These are phyloP conservation scores for Nephrotoma flavescens DNA, from an alignment of 2,888 invertebrate genomes.

Conservation along the genomic window DNA sequence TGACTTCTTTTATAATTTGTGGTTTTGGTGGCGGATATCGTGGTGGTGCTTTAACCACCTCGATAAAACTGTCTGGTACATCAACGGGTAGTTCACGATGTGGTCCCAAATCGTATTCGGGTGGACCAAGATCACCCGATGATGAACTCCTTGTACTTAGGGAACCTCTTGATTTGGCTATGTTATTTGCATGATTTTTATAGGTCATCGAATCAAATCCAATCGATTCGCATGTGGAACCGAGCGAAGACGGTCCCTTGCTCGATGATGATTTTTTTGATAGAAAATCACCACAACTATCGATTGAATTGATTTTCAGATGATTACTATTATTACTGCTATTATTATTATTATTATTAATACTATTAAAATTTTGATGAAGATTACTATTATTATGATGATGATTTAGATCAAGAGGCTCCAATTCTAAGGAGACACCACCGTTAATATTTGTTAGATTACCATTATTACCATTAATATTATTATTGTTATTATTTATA, in stretches of 20 bases:
- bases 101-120: constrained; percentile 25
- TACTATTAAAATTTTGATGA: not conserved
- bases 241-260: constrained; percentile 20
- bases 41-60: constrained; percentile 60
- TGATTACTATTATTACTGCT: not conserved
- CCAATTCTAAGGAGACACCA: constrained; percentile 18
- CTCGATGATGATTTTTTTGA: constrained; percentile 12
- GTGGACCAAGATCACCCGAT: constrained; percentile 22
- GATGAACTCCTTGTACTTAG: constrained; percentile 22
- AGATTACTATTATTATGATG: not conserved
- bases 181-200: constrained; percentile 20
- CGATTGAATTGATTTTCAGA: constrained; percentile 7
- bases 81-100: constrained; percentile 66
- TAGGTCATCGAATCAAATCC: constrained; percentile 29
- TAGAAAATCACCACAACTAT: constrained; percentile 8
- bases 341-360: not conserved
- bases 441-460: constrained; percentile 9
- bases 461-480: constrained; percentile 11
- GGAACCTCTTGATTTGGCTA: constrained; percentile 17
- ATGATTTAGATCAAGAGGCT: constrained; percentile 21
- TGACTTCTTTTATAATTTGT: constrained; percentile 18
- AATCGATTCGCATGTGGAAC: constrained; percentile 17
- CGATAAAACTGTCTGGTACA: constrained; percentile 77
- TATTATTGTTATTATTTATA: constrained; percentile 8
- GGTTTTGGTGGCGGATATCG: constrained; percentile 44